Conservation (phyloP, 2,888 invertebrate genomes). For the Megaustenia siamemsis region DNA sequence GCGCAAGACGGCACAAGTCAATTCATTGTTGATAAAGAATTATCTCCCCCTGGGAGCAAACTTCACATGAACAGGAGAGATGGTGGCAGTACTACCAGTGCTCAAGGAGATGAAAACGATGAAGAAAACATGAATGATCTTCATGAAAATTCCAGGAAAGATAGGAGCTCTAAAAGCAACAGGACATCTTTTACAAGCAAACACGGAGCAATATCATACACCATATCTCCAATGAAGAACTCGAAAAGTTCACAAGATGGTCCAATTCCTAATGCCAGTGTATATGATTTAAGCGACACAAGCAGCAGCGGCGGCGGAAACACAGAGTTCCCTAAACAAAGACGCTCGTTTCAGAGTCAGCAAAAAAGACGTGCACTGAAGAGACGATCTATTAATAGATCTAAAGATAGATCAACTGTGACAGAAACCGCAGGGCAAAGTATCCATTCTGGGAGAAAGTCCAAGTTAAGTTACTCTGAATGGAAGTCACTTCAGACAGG, state of each 20-base stretch:
- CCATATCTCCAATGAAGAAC: neutral
- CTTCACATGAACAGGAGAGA: neutral
- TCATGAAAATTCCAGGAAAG: neutral
- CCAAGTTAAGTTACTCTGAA: conserved; percentile 19
- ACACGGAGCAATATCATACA: neutral
- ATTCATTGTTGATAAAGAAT: neutral
- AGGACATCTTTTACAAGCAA: neutral
- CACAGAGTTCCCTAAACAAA: neutral
- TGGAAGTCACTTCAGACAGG: neutral
- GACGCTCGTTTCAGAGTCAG: neutral
- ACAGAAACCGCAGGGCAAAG: neutral
- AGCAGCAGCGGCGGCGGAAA: conserved; percentile 9
- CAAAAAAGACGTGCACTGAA: neutral
- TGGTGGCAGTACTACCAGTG: neutral
- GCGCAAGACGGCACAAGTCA: neutral
- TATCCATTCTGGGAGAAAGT: neutral
- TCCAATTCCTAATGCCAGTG: neutral
- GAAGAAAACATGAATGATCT: neutral
- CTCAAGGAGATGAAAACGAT: neutral
- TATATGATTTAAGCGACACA: neutral
- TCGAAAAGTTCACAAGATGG: neutral
- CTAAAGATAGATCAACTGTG: neutral
- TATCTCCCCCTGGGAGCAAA: neutral
- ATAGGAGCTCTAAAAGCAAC: neutral
- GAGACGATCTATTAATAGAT: neutral